phyloP scores from a whole-genome alignment of 2,113 vertebrate species.

The Galemys pyrenaicus region DNA sequence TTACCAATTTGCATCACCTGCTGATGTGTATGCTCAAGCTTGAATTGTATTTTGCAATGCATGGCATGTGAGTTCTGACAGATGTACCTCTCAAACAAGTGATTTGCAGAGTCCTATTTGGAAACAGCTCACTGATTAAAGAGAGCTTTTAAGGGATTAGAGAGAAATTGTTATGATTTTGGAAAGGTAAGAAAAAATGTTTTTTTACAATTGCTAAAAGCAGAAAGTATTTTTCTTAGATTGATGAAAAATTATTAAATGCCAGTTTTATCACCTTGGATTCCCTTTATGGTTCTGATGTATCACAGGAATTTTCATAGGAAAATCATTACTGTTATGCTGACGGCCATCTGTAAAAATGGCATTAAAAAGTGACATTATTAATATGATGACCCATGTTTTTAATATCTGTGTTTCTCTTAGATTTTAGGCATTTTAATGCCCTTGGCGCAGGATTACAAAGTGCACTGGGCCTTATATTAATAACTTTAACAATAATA shows the following conservation, averaged over 20 bases:
- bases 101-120: constrained; percentile 8
- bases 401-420: constrained; percentile 29
- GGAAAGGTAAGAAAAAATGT: background rate
- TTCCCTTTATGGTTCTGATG: constrained; percentile 20
- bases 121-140: constrained; percentile 4
- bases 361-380: constrained; percentile 17
- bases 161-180: background rate
- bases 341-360: constrained; percentile 25
- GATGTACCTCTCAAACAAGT: background rate
- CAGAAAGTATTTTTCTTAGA: background rate
- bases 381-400: background rate
- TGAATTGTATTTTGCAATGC: background rate
- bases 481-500: background rate
- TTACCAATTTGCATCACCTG: background rate
- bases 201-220: background rate
- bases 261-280: background rate
- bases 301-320: background rate
- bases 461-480: background rate
- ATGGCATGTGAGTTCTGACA: background rate
- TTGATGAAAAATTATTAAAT: constrained; percentile 22
- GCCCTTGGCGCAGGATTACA: background rate
- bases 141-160: background rate
- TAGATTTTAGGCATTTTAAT: background rate
- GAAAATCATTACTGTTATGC: constrained; percentile 6
- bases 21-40: background rate